Evolutionary conservation across 2,888 invertebrate species (phyloP).

Genomic region (Dioctria linearis): DNA sequence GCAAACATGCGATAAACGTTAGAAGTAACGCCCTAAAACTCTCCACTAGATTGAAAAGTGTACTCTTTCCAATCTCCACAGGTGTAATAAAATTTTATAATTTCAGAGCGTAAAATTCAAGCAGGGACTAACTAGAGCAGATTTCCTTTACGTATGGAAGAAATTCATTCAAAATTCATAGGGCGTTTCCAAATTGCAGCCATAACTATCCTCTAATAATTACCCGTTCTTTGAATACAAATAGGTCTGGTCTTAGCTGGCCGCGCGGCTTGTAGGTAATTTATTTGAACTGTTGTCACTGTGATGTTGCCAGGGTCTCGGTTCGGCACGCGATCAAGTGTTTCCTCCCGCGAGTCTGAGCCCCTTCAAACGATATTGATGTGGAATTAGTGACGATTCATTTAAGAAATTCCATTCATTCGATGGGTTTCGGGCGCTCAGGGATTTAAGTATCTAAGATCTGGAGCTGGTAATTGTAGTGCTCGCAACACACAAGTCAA

Average conservation of each 20-base stretch:
- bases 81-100: conserved; percentile 5
- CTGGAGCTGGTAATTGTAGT: not conserved
- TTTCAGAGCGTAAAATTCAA: not conserved
- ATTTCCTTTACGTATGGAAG: not conserved
- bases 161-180: conserved; percentile 13
- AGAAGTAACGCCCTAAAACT: conserved; percentile 1
- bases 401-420: conserved; percentile 1
- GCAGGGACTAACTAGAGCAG: not conserved
- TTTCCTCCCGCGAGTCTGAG: not conserved
- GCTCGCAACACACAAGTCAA: not conserved
- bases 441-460: not conserved
- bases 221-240: not conserved
- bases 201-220: not conserved
- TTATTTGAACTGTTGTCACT: conserved; percentile 10
- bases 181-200: conserved; percentile 3
- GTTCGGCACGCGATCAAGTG: too few species aligned
- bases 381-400: conserved; percentile 13
- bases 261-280: not conserved
- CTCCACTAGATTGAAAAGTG: not conserved
- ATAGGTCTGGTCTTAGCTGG: not conserved
- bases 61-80: not conserved
- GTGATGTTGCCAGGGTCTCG: not conserved
- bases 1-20: not conserved
- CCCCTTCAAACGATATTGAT: not conserved
- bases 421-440: not conserved